phyloP scores from a whole-genome alignment of 2,113 vertebrate genomes.

The Ciconia maguari region DNA sequence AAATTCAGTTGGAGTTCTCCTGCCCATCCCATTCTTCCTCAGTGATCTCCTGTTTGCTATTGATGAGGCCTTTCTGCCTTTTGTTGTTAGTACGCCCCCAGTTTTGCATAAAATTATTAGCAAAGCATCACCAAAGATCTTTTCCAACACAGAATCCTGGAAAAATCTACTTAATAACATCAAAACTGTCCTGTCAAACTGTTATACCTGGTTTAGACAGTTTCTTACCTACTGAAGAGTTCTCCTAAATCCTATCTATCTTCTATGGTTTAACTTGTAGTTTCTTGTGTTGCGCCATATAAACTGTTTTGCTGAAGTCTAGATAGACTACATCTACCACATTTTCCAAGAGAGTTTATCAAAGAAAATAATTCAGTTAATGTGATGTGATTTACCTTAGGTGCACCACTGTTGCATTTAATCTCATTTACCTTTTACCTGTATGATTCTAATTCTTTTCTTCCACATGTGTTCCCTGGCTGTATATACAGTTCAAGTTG shows the following conservation, averaged over 20 bases:
- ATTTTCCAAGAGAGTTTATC: not conserved
- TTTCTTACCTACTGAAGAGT: not conserved
- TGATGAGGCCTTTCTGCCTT: not conserved
- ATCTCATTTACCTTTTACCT: not conserved
- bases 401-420: not conserved
- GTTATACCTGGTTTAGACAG: not conserved
- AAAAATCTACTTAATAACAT: not conserved
- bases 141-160: not conserved
- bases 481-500: not conserved
- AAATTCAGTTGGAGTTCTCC: not conserved
- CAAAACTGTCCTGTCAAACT: not conserved
- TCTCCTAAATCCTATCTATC: fast-evolving
- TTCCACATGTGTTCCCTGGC: not conserved
- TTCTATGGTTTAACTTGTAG: not conserved
- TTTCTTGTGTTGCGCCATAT: not conserved
- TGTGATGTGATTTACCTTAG: not conserved
- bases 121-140: not conserved
- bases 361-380: not conserved
- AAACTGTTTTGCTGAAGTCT: not conserved
- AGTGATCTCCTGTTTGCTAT: not conserved
- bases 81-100: not conserved
- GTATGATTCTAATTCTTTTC: not conserved
- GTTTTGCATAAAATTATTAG: not conserved
- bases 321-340: not conserved
- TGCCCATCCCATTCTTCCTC: not conserved